These are phyloP conservation scores for Rhea americana DNA, from an alignment of 2,113 vertebrate species.

Conservation along the genomic window DNA sequence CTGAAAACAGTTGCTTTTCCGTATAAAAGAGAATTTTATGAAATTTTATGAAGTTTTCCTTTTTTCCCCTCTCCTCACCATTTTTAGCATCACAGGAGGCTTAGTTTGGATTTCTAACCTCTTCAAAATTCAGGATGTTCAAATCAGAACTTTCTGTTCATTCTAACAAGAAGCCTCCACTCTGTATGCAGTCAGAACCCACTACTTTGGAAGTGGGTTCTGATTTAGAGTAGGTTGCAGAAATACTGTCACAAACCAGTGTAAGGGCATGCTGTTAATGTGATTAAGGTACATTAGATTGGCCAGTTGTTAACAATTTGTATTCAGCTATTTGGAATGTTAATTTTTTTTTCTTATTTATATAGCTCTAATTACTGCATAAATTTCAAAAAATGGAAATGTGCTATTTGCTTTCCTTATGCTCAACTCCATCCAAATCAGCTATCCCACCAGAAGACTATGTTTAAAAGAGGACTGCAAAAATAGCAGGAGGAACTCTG, in stretches of 20 bases:
- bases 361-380: not conserved
- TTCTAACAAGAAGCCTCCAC: not conserved
- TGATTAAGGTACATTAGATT: not conserved
- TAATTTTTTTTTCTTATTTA: not conserved
- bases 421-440: not conserved
- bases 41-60: not conserved
- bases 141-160: not conserved
- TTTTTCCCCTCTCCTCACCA: not conserved
- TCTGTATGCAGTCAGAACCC: not conserved
- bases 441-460: not conserved
- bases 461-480: not conserved
- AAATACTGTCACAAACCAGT: not conserved
- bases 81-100: not conserved
- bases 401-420: not conserved
- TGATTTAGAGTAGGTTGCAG: not conserved
- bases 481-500: not conserved
- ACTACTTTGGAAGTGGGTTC: not conserved
- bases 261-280: not conserved
- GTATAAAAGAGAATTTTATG: not conserved
- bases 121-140: not conserved
- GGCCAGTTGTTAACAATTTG: not conserved
- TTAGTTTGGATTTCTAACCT: not conserved
- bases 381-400: not conserved
- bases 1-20: not conserved
- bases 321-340: not conserved